A percentile compares a stretch with the other conserved stretches of the same genome.
These are phyloP conservation scores for Amaurobius ferox DNA, from an alignment of 2,888 invertebrate genomes.

Conservation along the genomic window DNA sequence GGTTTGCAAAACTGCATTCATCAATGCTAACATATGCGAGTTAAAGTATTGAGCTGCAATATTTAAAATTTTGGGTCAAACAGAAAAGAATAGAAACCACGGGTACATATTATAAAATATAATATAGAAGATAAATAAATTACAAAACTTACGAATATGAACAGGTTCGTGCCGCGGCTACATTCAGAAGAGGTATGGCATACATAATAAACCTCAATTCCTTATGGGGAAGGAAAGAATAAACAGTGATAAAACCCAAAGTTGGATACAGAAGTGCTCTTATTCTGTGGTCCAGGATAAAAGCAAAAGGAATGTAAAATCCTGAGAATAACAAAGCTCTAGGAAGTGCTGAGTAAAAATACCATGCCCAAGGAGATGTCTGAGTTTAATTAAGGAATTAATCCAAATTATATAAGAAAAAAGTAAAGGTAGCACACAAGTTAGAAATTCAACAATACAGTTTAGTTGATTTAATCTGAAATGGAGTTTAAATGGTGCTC, in stretches of 20 bases:
- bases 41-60: too few relatives aligned
- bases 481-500: too few relatives aligned
- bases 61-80: too few relatives aligned
- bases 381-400: conserved; percentile 77
- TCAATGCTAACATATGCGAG: too few relatives aligned
- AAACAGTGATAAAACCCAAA: conserved; percentile 88
- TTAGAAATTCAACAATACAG: too few relatives aligned
- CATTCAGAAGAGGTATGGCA: conserved; percentile 94
- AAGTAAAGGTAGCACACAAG: too few relatives aligned
- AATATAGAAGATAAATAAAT: too few relatives aligned
- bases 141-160: conserved; percentile 87
- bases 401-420: too few relatives aligned
- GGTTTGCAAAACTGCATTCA: too few relatives aligned
- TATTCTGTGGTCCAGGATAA: conserved; percentile 81
- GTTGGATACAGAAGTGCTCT: conserved; percentile 85
- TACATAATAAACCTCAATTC: conserved; percentile 98
- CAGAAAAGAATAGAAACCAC: too few relatives aligned
- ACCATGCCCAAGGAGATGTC: conserved; percentile 97
- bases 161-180: conserved; percentile 91
- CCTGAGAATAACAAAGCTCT: conserved; percentile 90
- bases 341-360: conserved; percentile 97
- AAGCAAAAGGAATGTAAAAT: conserved; percentile 85
- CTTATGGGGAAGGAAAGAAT: conserved; percentile 97
- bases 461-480: too few relatives aligned
- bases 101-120: too few relatives aligned